phyloP scores from a whole-genome alignment of 2,113 vertebrate species.

The Alethe castanea region DNA sequence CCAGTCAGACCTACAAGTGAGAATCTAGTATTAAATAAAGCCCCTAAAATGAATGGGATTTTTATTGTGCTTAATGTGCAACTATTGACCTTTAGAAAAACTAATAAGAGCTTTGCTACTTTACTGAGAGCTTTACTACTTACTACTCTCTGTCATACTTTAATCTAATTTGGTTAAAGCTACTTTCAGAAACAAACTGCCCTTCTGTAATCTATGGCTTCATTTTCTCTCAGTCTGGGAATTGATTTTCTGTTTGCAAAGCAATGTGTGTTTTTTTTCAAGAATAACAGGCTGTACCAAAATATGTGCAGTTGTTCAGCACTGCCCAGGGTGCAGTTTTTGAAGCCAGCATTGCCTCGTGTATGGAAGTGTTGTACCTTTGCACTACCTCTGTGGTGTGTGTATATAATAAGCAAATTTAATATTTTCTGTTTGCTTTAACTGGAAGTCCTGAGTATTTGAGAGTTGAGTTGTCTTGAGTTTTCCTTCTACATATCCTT shows the following conservation, averaged over 20 bases:
- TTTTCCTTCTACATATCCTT: neutral
- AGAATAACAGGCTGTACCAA: neutral
- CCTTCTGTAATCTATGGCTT: neutral
- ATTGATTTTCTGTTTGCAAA: neutral
- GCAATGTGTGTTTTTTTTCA: neutral
- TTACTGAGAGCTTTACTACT: neutral
- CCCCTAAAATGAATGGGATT: neutral
- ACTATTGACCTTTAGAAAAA: neutral
- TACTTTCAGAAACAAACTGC: neutral
- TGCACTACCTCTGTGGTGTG: fast-evolving
- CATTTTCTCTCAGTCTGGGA: neutral
- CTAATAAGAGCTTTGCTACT: neutral
- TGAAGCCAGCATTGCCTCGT: fast-evolving
- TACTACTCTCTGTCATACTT: neutral
- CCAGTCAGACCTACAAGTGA: conserved; percentile 8
- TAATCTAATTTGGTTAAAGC: neutral
- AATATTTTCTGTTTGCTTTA: neutral
- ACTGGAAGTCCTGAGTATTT: neutral
- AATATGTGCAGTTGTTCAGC: neutral
- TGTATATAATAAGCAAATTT: neutral
- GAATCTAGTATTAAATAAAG: conserved; percentile 45
- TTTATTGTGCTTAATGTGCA: neutral
- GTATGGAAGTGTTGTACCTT: fast-evolving
- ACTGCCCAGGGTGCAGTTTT: neutral
- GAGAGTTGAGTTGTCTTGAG: neutral